phyloP scores from a whole-genome alignment of 2,888 invertebrate species.

The Xestia sexstrigata region DNA sequence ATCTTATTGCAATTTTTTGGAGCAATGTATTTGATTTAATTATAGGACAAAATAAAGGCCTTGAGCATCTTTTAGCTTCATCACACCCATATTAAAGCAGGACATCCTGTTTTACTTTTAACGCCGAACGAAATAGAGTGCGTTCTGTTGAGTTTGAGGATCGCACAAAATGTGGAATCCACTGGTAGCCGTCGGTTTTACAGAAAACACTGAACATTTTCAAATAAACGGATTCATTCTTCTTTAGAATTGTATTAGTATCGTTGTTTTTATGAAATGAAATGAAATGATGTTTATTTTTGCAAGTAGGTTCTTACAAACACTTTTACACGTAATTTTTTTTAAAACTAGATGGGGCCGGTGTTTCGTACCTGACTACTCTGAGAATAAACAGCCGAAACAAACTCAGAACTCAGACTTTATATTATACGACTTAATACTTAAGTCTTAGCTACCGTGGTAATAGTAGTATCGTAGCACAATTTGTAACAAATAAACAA shows the following conservation, averaged over 20 bases:
- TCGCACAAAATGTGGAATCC: neutral
- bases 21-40: slow-evolving; percentile 30
- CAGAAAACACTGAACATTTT: neutral
- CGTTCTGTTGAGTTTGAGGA: slow-evolving; percentile 8
- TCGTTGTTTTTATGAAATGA: too few relatives aligned
- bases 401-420: too few relatives aligned
- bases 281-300: too few relatives aligned
- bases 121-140: slow-evolving; percentile 15
- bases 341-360: too few relatives aligned
- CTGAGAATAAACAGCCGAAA: too few relatives aligned
- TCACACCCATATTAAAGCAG: slow-evolving; percentile 37
- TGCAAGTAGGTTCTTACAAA: too few relatives aligned
- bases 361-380: too few relatives aligned
- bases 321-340: too few relatives aligned
- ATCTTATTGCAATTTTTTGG: neutral
- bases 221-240: neutral
- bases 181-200: neutral
- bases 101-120: slow-evolving; percentile 59
- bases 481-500: neutral
- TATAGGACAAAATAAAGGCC: slow-evolving; percentile 30
- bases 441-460: neutral
- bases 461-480: neutral
- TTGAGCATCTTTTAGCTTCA: slow-evolving; percentile 41
- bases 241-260: too few relatives aligned
- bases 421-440: neutral